Evolutionary conservation across 2,888 invertebrate species (phyloP).

Genomic region (Mesorhabditis spiculigera): DNA sequence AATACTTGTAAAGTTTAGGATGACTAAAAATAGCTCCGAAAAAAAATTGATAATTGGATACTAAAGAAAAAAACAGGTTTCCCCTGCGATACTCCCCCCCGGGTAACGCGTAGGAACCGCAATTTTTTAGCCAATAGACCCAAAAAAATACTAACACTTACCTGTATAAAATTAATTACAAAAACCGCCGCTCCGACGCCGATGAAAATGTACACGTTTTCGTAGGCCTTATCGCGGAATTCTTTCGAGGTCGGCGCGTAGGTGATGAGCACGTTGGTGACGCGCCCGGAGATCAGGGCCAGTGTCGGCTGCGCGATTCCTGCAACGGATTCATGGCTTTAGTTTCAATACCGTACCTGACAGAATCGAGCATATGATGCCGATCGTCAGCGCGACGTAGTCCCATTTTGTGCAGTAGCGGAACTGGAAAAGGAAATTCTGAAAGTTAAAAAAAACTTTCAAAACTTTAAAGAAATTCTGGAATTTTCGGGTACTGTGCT

Average conservation of each 20-base stretch:
- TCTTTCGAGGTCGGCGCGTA: slow-evolving; percentile 29
- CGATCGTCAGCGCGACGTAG: slow-evolving; percentile 31
- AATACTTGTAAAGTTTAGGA: background rate
- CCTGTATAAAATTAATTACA: slow-evolving; percentile 43
- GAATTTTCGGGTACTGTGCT: background rate
- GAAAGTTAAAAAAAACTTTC: slow-evolving; percentile 4
- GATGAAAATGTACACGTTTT: slow-evolving; percentile 48
- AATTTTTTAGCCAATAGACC: too few relatives aligned
- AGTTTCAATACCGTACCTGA: slow-evolving; percentile 9
- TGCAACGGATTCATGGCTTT: background rate
- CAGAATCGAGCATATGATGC: slow-evolving; percentile 32
- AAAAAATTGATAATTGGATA: background rate
- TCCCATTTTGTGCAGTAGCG: slow-evolving; percentile 39
- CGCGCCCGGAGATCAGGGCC: slow-evolving; percentile 42
- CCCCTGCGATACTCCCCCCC: too few relatives aligned
- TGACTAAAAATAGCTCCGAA: background rate
- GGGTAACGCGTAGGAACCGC: too few relatives aligned
- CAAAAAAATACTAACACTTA: slow-evolving; percentile 7
- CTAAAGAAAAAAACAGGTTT: background rate
- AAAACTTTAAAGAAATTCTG: background rate
- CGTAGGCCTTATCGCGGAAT: slow-evolving; percentile 38
- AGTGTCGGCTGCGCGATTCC: slow-evolving; percentile 43
- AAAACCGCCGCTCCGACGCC: slow-evolving; percentile 39
- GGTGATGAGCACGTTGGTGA: slow-evolving; percentile 41
- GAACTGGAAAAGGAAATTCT: slow-evolving; percentile 30